Percentiles rank a stretch among this genome's conserved stretches.
These are phyloP conservation scores for Turritopsis rubra DNA, from an alignment of 30 jellyfish, hydroid and myxozoan species.

Conservation along the genomic window DNA sequence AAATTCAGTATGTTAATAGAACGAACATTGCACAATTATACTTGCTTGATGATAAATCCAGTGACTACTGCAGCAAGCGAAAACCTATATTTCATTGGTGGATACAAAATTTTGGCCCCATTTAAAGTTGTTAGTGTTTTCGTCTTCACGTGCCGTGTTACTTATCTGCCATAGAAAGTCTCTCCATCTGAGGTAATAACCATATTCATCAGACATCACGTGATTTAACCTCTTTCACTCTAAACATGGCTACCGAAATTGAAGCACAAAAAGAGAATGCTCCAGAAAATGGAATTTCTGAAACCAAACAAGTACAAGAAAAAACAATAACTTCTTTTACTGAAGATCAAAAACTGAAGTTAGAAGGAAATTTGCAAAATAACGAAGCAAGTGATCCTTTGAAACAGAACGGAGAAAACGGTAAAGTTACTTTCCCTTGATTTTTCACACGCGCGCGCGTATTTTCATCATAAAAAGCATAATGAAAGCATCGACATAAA, in stretches of 20 bases:
- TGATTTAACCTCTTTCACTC: background rate
- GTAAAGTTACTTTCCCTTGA: background rate
- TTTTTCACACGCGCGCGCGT: no score
- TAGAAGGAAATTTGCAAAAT: background rate
- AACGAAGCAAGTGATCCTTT: background rate
- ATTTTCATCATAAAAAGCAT: no score
- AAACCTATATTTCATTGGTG: no score
- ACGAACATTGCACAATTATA: no score
- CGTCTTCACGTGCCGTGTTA: background rate
- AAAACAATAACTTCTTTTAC: conserved; percentile 1
- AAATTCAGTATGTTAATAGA: no score
- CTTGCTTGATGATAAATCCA: no score
- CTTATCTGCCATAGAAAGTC: background rate
- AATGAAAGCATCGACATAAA: no score
- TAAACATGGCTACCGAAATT: background rate
- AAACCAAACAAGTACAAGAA: background rate
- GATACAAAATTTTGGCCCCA: no score
- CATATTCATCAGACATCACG: background rate
- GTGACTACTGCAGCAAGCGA: no score
- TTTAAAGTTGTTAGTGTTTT: no score
- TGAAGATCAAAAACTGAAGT: conserved; percentile 1
- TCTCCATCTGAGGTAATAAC: background rate
- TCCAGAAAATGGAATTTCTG: background rate
- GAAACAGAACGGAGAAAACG: conserved; percentile 2
- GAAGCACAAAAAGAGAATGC: background rate